phyloP scores from a whole-genome alignment of 1,140 invertebrate genomes.

The Papilio xuthus region DNA sequence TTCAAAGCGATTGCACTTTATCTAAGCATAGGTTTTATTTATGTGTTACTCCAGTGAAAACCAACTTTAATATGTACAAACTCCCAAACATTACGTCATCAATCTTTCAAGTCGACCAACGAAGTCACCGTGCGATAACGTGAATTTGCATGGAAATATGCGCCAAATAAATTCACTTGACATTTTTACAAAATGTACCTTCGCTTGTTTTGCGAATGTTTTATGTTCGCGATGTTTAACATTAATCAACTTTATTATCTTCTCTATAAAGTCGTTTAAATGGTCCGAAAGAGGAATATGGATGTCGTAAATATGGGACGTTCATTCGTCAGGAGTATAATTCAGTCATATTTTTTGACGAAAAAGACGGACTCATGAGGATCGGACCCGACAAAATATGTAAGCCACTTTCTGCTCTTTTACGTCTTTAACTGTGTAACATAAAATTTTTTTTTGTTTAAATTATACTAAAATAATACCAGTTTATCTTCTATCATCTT shows the following conservation, averaged over 20 bases:
- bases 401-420: background rate
- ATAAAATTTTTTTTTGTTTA: too few species aligned
- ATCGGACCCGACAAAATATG: background rate
- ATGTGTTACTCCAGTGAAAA: background rate
- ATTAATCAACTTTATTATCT: constrained; percentile 36
- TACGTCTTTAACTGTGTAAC: too few species aligned
- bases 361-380: background rate
- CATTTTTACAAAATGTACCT: constrained; percentile 39
- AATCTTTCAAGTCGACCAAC: constrained; percentile 13
- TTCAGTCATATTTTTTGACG: background rate
- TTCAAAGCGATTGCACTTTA: too few species aligned
- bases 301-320: constrained; percentile 7
- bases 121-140: constrained; percentile 33
- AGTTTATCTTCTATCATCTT: too few species aligned
- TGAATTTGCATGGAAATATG: constrained; percentile 42
- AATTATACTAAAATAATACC: too few species aligned
- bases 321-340: background rate
- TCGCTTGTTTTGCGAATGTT: constrained; percentile 21
- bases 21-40: background rate
- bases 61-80: background rate
- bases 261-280: constrained; percentile 19
- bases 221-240: background rate
- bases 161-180: constrained; percentile 40
- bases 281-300: constrained; percentile 4
- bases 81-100: constrained; percentile 7